These are phyloP conservation scores for Diadromus collaris DNA, from an alignment of 2,888 invertebrate genomes.

Conservation along the genomic window DNA sequence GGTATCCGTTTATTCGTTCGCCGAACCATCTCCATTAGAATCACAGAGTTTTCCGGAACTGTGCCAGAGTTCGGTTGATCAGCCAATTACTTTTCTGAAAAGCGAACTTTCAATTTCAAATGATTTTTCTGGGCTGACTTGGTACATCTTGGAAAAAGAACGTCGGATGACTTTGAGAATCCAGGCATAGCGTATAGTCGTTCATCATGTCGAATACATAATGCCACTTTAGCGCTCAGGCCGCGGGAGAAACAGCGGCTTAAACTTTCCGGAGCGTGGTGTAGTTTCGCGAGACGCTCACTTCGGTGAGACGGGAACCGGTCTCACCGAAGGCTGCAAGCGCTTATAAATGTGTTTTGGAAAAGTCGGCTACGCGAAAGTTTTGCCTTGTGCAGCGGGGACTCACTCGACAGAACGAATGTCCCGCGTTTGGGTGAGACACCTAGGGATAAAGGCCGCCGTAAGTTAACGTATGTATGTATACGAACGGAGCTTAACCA, in stretches of 20 bases:
- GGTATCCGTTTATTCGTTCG: background rate
- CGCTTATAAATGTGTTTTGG: constrained; percentile 66
- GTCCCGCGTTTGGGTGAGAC: constrained; percentile 38
- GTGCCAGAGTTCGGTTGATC: background rate
- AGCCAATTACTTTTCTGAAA: background rate
- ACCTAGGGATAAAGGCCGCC: constrained; percentile 44
- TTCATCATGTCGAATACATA: constrained; percentile 41
- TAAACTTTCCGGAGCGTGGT: constrained; percentile 24
- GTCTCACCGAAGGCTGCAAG: constrained; percentile 40
- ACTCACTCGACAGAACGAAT: constrained; percentile 47
- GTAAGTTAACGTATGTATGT: constrained; percentile 40
- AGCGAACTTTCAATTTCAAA: background rate
- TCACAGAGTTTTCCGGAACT: background rate
- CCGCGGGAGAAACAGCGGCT: constrained; percentile 17
- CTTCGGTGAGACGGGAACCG: constrained; percentile 23
- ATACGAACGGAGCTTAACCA: constrained; percentile 28
- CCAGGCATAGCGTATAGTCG: constrained; percentile 2
- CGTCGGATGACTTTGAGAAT: constrained; percentile 3
- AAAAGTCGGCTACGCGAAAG: constrained; percentile 58
- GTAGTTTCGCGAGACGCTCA: constrained; percentile 23
- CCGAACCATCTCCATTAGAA: background rate
- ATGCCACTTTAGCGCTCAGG: constrained; percentile 41
- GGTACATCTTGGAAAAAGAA: background rate
- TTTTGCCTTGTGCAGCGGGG: constrained; percentile 35
- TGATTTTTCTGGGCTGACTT: background rate